phyloP scores from a whole-genome alignment of 2,797 vertebrate genomes.

The Phaenicophaeus curvirostris region DNA sequence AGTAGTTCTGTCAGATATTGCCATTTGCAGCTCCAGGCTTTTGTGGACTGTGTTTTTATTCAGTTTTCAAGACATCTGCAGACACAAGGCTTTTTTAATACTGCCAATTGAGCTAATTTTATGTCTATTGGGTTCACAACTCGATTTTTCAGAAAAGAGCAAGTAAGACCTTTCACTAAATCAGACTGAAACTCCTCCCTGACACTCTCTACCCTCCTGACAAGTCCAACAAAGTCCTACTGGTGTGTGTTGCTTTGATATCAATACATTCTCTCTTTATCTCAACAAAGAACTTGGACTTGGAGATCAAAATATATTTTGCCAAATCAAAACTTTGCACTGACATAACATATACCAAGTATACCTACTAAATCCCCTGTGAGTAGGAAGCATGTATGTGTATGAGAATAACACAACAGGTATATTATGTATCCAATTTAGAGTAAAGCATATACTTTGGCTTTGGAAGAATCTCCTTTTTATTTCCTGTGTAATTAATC shows the following conservation, averaged over 20 bases:
- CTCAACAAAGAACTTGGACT: not conserved
- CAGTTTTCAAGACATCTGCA: not conserved
- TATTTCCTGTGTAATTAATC: constrained; percentile 20
- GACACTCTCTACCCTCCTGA: not conserved
- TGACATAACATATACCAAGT: not conserved
- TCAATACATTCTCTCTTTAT: not conserved
- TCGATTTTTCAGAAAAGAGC: not conserved
- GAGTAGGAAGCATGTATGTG: not conserved
- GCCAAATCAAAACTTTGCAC: not conserved
- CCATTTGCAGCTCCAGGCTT: not conserved
- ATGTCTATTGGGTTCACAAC: not conserved
- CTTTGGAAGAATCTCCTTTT: not conserved
- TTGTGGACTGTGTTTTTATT: not conserved
- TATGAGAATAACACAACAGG: not conserved
- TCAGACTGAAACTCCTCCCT: not conserved
- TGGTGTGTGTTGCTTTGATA: not conserved
- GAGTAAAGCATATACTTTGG: not conserved
- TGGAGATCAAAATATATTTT: not conserved
- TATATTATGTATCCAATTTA: not conserved
- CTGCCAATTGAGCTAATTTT: not conserved
- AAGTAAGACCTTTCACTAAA: not conserved
- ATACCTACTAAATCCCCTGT: not conserved
- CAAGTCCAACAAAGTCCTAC: not conserved
- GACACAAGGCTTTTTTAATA: not conserved
- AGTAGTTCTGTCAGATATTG: not conserved